A percentile compares a stretch with the other conserved stretches of the same genome.
Evolutionary conservation across 2,888 invertebrate genomes (phyloP).

Genomic region (Apodemia zela): DNA sequence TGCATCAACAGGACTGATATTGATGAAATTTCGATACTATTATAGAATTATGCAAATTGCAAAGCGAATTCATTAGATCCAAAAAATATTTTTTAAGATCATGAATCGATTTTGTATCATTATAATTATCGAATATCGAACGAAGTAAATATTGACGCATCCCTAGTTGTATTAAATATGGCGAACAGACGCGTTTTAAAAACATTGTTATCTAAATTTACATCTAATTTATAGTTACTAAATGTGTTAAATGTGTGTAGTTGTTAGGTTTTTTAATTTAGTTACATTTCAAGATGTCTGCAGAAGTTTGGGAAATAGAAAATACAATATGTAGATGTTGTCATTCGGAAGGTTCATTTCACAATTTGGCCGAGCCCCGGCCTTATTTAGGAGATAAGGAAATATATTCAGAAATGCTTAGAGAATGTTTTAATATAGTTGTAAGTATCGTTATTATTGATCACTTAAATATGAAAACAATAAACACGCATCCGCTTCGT

Average conservation of each 20-base stretch:
- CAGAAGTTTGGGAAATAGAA: conserved; percentile 47
- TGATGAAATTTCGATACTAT: no score
- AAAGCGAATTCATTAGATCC: no score
- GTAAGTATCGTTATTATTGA: conserved; percentile 36
- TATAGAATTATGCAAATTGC: no score
- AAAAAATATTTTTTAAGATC: no score
- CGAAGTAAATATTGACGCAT: no score
- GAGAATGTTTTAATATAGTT: conserved; percentile 47
- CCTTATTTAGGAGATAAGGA: conserved; percentile 39
- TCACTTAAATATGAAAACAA: no score
- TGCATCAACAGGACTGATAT: no score
- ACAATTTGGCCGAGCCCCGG: conserved; percentile 45
- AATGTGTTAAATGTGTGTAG: conserved; percentile 1
- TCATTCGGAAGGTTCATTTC: conserved; percentile 55
- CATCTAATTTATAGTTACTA: conserved; percentile 10
- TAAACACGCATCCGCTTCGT: no score
- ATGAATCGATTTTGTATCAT: no score
- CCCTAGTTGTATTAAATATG: conserved; percentile 5
- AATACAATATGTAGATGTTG: conserved; percentile 63
- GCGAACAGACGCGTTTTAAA: not conserved
- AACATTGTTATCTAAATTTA: conserved; percentile 6
- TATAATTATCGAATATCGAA: no score
- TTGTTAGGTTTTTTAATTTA: conserved; percentile 1
- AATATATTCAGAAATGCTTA: conserved; percentile 53
- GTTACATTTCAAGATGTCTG: conserved; percentile 42